Conservation (phyloP, 2,888 invertebrate species). For the Bimastos eiseni region DNA sequence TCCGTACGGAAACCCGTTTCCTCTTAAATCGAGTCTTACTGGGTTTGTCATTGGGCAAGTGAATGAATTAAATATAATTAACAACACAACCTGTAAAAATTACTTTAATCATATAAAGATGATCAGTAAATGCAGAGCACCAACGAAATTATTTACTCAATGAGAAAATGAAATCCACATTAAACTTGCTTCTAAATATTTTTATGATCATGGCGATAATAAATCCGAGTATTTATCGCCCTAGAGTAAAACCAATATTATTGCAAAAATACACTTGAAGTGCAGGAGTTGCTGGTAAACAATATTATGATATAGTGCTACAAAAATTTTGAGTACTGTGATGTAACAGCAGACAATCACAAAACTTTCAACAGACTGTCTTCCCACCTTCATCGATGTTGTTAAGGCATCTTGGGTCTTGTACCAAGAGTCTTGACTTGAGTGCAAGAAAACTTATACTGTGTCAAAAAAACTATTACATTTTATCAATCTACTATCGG, state of each 20-base stretch:
- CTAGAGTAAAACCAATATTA: background rate
- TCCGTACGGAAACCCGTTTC: background rate
- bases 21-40: background rate
- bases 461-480: no score
- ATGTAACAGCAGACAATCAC: background rate
- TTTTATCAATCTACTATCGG: no score
- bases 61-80: background rate
- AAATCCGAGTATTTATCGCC: background rate
- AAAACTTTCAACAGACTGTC: no score
- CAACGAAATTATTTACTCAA: background rate
- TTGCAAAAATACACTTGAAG: background rate
- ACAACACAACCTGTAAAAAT: background rate
- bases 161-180: background rate
- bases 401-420: no score
- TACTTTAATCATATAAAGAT: background rate
- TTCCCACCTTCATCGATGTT: no score
- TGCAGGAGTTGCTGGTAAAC: background rate
- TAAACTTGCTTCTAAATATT: background rate
- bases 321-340: background rate
- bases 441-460: no score
- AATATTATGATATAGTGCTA: background rate
- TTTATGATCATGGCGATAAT: background rate
- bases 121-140: background rate
- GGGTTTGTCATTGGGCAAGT: background rate
- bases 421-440: no score